A percentile compares a stretch with the other conserved stretches of the same genome.
Evolutionary conservation across 2,888 invertebrate species (phyloP).

Genomic region (Cyclophora albipunctata): DNA sequence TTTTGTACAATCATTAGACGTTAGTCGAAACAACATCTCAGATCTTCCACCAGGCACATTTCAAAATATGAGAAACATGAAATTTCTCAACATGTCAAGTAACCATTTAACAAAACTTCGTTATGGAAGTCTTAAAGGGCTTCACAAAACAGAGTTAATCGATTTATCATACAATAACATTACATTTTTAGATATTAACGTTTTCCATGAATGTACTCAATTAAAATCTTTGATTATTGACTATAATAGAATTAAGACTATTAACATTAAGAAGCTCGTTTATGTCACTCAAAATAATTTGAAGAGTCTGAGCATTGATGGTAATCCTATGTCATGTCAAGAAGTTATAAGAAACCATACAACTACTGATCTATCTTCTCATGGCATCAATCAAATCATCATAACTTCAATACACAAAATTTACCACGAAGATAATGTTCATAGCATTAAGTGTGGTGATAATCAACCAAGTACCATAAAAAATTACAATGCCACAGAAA

Average conservation of each 20-base stretch:
- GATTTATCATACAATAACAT: slow-evolving; percentile 57
- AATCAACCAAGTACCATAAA: slow-evolving; percentile 12
- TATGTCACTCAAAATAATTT: slow-evolving; percentile 37
- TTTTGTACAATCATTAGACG: slow-evolving; percentile 43
- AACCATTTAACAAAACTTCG: slow-evolving; percentile 43
- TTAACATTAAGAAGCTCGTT: slow-evolving; percentile 48
- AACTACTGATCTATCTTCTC: slow-evolving; percentile 26
- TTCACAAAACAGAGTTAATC: slow-evolving; percentile 46
- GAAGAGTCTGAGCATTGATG: slow-evolving; percentile 50
- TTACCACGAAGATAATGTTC: slow-evolving; percentile 61
- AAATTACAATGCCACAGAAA: not conserved
- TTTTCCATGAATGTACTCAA: slow-evolving; percentile 57
- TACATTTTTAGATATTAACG: slow-evolving; percentile 40
- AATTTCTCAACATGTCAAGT: slow-evolving; percentile 48
- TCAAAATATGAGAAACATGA: slow-evolving; percentile 43
- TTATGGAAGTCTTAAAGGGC: slow-evolving; percentile 53
- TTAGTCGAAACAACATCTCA: slow-evolving; percentile 46
- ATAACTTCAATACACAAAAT: slow-evolving; percentile 58
- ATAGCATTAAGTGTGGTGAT: slow-evolving; percentile 59
- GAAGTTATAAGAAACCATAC: slow-evolving; percentile 40
- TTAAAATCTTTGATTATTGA: slow-evolving; percentile 51
- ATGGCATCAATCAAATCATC: slow-evolving; percentile 31
- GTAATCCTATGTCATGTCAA: slow-evolving; percentile 55
- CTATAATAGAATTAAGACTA: slow-evolving; percentile 48
- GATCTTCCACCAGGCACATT: slow-evolving; percentile 53